Evolutionary conservation across 1,140 invertebrate species (phyloP).

Genomic region (Drosophila miranda): DNA sequence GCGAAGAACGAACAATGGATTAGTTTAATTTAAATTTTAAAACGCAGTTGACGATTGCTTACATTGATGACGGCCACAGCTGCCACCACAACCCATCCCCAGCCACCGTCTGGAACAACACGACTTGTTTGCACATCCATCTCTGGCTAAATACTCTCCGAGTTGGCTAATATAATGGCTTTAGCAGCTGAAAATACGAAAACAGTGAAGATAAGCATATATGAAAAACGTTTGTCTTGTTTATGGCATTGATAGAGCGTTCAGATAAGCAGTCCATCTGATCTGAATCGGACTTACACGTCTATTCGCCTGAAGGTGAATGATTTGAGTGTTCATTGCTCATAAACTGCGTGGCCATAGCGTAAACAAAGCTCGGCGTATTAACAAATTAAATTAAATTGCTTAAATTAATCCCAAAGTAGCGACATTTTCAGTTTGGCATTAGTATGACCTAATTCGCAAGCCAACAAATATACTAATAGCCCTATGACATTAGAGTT

Average conservation of each 20-base stretch:
- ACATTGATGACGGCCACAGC: slow-evolving; percentile 86
- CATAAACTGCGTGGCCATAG: slow-evolving; percentile 22
- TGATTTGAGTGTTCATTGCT: slow-evolving; percentile 21
- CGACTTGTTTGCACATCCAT: slow-evolving; percentile 51
- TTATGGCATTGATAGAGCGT: slow-evolving; percentile 24
- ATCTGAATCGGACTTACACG: slow-evolving; percentile 15
- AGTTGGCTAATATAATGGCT: background rate
- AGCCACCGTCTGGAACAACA: slow-evolving; percentile 85
- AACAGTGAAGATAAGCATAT: slow-evolving; percentile 27
- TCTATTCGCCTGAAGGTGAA: slow-evolving; percentile 7
- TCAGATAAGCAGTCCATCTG: slow-evolving; percentile 6
- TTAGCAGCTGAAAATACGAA: slow-evolving; percentile 26
- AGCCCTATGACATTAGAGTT: too few relatives aligned
- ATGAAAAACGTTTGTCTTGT: slow-evolving; percentile 25
- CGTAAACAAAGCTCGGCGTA: slow-evolving; percentile 22
- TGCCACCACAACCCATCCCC: slow-evolving; percentile 87
- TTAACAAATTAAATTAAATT: slow-evolving; percentile 65
- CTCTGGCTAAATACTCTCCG: background rate
- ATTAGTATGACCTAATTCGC: too few relatives aligned
- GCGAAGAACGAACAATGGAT: too few relatives aligned
- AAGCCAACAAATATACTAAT: too few relatives aligned
- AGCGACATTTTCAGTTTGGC: too few relatives aligned
- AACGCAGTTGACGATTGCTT: slow-evolving; percentile 71
- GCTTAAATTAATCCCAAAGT: slow-evolving; percentile 26
- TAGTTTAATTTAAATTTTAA: background rate